Percentiles rank a stretch among this genome's conserved stretches.
Conservation (phyloP, 92 coral and sea anemone genomes). For the Porites cylindrica region DNA sequence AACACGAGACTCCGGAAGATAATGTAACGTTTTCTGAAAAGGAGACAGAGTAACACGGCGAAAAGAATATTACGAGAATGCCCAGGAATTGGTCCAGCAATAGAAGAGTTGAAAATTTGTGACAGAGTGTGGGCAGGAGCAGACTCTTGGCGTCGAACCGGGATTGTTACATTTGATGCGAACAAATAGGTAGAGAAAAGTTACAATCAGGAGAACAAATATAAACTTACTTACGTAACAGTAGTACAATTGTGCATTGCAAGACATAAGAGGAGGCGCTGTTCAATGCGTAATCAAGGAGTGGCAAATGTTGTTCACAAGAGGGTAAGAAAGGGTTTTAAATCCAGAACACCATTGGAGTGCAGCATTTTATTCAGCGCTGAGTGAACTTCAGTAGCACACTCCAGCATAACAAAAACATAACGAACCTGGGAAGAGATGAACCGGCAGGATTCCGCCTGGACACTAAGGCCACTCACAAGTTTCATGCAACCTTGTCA, state of each 20-base stretch:
- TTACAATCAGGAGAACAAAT: constrained; percentile 56
- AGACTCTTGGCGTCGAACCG: constrained; percentile 75
- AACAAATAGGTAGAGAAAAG: constrained; percentile 65
- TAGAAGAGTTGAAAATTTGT: constrained; percentile 51
- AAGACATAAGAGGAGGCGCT: constrained; percentile 56
- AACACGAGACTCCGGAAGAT: constrained; percentile 36
- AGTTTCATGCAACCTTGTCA: constrained; percentile 55
- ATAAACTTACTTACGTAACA: constrained; percentile 44
- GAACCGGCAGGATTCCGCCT: constrained; percentile 87
- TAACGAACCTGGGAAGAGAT: constrained; percentile 75
- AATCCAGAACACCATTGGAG: constrained; percentile 82
- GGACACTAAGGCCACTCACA: constrained; percentile 73
- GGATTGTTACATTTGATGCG: constrained; percentile 71
- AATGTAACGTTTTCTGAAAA: constrained; percentile 28
- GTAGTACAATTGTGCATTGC: constrained; percentile 69
- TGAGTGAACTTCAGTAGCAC: constrained; percentile 49
- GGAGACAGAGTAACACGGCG: neutral
- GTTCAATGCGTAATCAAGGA: constrained; percentile 26
- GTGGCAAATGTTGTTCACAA: constrained; percentile 50
- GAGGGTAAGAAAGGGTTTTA: constrained; percentile 70
- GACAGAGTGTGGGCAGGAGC: constrained; percentile 55
- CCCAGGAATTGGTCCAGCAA: constrained; percentile 12
- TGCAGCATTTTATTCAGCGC: constrained; percentile 57
- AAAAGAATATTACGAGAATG: neutral
- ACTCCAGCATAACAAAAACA: constrained; percentile 47